A percentile compares a stretch with the other conserved stretches of the same genome.
Conservation (phyloP, 2,888 invertebrate species). For the Cataglyphis altisquamis region DNA sequence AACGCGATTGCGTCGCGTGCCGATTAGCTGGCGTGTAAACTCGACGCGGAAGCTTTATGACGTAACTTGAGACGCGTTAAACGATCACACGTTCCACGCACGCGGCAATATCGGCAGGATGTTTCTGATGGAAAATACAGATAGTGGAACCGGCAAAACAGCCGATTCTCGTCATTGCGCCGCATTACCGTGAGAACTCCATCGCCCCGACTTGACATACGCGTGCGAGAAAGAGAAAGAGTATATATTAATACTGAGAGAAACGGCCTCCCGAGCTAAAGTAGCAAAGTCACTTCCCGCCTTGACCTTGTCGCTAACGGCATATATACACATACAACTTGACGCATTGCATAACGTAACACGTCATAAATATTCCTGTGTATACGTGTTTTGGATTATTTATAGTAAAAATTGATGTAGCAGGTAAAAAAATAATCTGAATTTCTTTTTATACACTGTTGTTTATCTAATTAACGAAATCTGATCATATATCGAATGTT, state of each 20-base stretch:
- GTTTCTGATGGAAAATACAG: slow-evolving; percentile 73
- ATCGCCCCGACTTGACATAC: slow-evolving; percentile 24
- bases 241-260: slow-evolving; percentile 30
- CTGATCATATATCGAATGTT: slow-evolving; percentile 58
- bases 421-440: too few species aligned
- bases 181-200: slow-evolving; percentile 71
- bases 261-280: slow-evolving; percentile 27
- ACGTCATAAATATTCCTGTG: neutral
- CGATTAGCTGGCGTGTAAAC: slow-evolving; percentile 23
- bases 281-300: slow-evolving; percentile 44
- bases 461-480: neutral
- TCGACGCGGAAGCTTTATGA: slow-evolving; percentile 35
- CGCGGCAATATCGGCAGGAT: slow-evolving; percentile 69
- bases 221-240: slow-evolving; percentile 39
- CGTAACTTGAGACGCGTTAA: slow-evolving; percentile 46
- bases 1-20: slow-evolving; percentile 37
- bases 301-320: slow-evolving; percentile 51
- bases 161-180: slow-evolving; percentile 64
- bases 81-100: slow-evolving; percentile 32
- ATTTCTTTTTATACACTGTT: neutral
- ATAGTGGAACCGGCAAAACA: slow-evolving; percentile 30
- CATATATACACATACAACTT: slow-evolving; percentile 20
- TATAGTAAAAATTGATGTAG: neutral
- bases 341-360: slow-evolving; percentile 1
- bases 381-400: neutral